phyloP scores from a whole-genome alignment of 2,797 vertebrate genomes.

The Lindbergichthys nudifrons region DNA sequence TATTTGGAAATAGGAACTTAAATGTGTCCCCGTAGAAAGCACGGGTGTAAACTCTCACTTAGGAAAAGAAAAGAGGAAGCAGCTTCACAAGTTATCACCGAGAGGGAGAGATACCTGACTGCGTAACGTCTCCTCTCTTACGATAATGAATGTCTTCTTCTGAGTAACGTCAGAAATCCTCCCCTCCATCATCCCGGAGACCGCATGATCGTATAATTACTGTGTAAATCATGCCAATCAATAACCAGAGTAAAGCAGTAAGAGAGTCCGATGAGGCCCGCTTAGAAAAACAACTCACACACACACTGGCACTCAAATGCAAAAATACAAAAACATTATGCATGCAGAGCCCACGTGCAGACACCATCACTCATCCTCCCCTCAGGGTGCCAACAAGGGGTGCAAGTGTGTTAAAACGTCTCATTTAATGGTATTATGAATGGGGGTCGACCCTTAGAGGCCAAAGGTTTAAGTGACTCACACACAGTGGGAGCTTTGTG shows the following conservation, averaged over 20 bases:
- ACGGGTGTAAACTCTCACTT: slow-evolving; percentile 51
- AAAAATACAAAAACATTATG: slow-evolving; percentile 12
- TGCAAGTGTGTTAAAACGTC: slow-evolving; percentile 20
- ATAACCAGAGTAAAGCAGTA: slow-evolving; percentile 55
- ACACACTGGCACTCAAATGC: slow-evolving; percentile 12
- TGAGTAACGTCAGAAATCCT: slow-evolving; percentile 21
- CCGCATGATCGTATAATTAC: slow-evolving; percentile 55
- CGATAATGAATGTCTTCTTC: slow-evolving; percentile 20
- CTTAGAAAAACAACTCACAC: slow-evolving; percentile 36
- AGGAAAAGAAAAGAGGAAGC: slow-evolving; percentile 56
- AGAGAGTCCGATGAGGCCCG: slow-evolving; percentile 43
- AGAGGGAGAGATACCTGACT: slow-evolving; percentile 29
- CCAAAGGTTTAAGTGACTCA: slow-evolving; percentile 35
- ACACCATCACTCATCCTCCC: slow-evolving; percentile 30
- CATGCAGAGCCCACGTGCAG: slow-evolving; percentile 3
- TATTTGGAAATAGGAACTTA: slow-evolving; percentile 63
- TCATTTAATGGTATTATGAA: slow-evolving; percentile 27
- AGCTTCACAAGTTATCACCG: slow-evolving; percentile 38
- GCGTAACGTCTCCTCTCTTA: slow-evolving; percentile 30
- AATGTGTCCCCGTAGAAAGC: slow-evolving; percentile 54
- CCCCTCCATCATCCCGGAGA: slow-evolving; percentile 24
- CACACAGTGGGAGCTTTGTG: neutral
- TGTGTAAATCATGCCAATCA: slow-evolving; percentile 69
- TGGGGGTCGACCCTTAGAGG: slow-evolving; percentile 10
- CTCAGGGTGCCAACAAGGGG: neutral